Evolutionary conservation across 2,888 invertebrate genomes (phyloP).

Genomic region (Calameuta filiformis): DNA sequence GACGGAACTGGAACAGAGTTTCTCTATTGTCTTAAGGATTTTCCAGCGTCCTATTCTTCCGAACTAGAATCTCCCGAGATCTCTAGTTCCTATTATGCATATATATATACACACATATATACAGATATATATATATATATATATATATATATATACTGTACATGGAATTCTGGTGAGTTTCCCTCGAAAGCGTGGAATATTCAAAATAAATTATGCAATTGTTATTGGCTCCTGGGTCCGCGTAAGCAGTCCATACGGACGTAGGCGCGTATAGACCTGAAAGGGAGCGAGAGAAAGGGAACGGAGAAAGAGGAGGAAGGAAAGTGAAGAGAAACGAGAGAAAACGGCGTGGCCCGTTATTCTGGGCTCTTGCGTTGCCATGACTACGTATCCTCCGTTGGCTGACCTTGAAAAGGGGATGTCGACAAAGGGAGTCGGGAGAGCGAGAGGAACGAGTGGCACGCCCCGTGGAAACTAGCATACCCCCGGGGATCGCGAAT

Average conservation of each 20-base stretch:
- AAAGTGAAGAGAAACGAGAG: slow-evolving; percentile 7
- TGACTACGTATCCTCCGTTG: slow-evolving; percentile 52
- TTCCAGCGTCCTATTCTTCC: too few relatives aligned
- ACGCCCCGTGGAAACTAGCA: slow-evolving; percentile 21
- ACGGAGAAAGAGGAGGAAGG: slow-evolving; percentile 19
- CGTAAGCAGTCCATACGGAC: not conserved
- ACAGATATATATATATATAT: too few relatives aligned
- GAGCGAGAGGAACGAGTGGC: slow-evolving; percentile 14
- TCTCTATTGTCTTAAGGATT: too few relatives aligned
- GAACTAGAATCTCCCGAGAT: too few relatives aligned
- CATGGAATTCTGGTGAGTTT: too few relatives aligned
- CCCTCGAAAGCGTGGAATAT: too few relatives aligned
- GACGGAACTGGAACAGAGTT: too few relatives aligned
- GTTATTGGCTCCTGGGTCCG: slow-evolving; percentile 14
- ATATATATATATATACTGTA: too few relatives aligned
- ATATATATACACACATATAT: too few relatives aligned
- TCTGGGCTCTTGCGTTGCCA: slow-evolving; percentile 52
- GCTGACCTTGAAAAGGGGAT: slow-evolving; percentile 49
- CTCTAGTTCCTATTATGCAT: too few relatives aligned
- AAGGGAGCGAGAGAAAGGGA: slow-evolving; percentile 20
- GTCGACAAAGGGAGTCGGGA: slow-evolving; percentile 23
- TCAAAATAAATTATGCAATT: slow-evolving; percentile 21
- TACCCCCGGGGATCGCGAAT: not conserved
- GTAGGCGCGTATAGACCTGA: slow-evolving; percentile 2
- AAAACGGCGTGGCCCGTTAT: slow-evolving; percentile 39